These are phyloP conservation scores for Patella depressa DNA, from an alignment of 2,888 invertebrate genomes.

Conservation along the genomic window DNA sequence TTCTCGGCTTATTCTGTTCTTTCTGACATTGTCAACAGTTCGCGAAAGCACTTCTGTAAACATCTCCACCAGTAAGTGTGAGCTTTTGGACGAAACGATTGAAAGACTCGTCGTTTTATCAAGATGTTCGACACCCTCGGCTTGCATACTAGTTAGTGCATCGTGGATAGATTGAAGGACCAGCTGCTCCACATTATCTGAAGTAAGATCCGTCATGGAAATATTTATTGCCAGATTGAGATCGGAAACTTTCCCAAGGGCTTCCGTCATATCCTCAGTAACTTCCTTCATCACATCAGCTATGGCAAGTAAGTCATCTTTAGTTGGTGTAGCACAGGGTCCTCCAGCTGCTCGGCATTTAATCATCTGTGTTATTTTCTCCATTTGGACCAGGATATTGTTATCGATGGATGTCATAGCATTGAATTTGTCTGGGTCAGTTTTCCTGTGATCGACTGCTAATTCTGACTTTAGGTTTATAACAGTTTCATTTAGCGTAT, in stretches of 20 bases:
- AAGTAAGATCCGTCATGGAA: background rate
- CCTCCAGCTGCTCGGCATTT: background rate
- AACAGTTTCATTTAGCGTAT: background rate
- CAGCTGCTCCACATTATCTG: background rate
- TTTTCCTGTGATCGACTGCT: too few relatives aligned
- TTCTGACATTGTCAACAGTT: too few relatives aligned
- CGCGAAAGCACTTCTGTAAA: too few relatives aligned
- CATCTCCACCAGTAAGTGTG: too few relatives aligned
- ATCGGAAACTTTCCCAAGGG: background rate
- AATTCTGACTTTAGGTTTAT: background rate
- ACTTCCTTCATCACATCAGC: background rate
- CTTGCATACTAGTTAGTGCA: background rate
- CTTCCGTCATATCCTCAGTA: background rate
- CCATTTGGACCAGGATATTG: background rate
- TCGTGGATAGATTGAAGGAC: background rate
- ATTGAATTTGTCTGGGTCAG: background rate
- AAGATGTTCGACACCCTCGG: background rate
- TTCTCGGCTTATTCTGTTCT: too few relatives aligned
- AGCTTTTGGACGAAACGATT: background rate
- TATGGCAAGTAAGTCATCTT: background rate
- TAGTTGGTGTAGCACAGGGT: background rate
- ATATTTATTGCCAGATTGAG: background rate
- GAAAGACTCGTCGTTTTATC: background rate
- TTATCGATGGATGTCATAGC: background rate
- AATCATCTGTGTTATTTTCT: background rate